phyloP scores from a whole-genome alignment of 2,888 invertebrate species.

The Ophion ventricosus region DNA sequence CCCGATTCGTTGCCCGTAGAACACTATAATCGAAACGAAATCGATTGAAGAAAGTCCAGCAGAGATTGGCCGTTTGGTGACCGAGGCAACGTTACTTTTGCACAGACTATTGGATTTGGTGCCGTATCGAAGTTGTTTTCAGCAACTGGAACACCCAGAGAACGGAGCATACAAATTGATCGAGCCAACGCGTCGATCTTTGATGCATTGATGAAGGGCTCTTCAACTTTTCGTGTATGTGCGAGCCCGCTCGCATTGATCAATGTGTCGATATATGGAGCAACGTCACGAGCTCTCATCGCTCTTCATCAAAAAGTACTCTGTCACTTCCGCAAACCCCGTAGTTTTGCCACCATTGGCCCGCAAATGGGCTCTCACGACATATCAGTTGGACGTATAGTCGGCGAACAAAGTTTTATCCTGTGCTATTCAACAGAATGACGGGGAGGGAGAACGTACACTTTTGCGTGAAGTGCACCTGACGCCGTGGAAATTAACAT shows the following conservation, averaged over 20 bases:
- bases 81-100: background rate
- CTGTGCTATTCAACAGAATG: background rate
- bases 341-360: background rate
- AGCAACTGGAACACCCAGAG: background rate
- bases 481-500: slow-evolving; percentile 29
- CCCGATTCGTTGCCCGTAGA: background rate
- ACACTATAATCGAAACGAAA: background rate
- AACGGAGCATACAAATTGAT: background rate
- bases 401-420: slow-evolving; percentile 8
- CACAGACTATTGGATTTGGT: background rate
- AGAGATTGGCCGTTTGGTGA: background rate
- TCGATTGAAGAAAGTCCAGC: background rate
- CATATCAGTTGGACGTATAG: background rate
- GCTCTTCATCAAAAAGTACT: slow-evolving; percentile 18
- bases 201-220: background rate
- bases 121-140: background rate
- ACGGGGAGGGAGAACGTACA: background rate
- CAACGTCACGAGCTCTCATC: slow-evolving; percentile 9
- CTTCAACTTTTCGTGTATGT: slow-evolving; percentile 8
- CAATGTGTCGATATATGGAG: slow-evolving; percentile 1
- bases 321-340: background rate
- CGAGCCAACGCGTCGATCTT: background rate
- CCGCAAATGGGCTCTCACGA: background rate
- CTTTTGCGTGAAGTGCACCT: slow-evolving; percentile 11
- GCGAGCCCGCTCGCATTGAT: slow-evolving; percentile 13